Conservation (phyloP, 1,140 invertebrate genomes). For the Plodia interpunctella region DNA sequence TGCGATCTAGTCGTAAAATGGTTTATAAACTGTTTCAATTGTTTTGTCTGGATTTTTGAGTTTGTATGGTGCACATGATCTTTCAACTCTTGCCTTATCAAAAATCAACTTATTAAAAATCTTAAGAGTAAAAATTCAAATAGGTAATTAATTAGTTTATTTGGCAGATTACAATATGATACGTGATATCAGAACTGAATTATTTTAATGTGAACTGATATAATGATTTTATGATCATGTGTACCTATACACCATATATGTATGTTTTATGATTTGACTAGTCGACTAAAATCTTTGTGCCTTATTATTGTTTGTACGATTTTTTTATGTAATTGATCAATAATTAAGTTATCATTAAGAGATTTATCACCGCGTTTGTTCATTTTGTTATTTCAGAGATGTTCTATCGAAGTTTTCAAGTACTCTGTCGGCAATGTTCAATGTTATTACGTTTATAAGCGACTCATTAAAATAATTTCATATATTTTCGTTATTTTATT, state of each 20-base stretch:
- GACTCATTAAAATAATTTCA: constrained; percentile 20
- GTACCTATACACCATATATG: background rate
- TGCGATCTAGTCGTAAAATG: background rate
- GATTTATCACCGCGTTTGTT: constrained; percentile 16
- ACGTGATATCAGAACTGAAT: no score
- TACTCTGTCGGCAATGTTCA: constrained; percentile 12
- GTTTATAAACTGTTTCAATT: background rate
- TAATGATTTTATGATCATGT: background rate
- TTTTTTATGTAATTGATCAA: background rate
- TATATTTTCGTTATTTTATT: background rate
- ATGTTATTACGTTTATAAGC: constrained; percentile 19
- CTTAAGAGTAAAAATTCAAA: no score
- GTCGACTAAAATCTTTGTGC: background rate
- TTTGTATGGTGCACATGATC: background rate
- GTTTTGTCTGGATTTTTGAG: background rate
- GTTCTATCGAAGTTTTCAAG: background rate
- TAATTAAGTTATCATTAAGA: constrained; percentile 17
- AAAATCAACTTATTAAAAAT: no score
- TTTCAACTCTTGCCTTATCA: background rate
- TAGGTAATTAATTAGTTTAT: no score
- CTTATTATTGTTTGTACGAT: background rate
- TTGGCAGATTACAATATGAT: no score
- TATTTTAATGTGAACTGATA: no score
- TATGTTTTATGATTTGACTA: constrained; percentile 1
- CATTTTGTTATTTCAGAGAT: background rate